These are phyloP conservation scores for Asarcornis scutulata DNA, from an alignment of 2,113 vertebrate species.

Conservation along the genomic window DNA sequence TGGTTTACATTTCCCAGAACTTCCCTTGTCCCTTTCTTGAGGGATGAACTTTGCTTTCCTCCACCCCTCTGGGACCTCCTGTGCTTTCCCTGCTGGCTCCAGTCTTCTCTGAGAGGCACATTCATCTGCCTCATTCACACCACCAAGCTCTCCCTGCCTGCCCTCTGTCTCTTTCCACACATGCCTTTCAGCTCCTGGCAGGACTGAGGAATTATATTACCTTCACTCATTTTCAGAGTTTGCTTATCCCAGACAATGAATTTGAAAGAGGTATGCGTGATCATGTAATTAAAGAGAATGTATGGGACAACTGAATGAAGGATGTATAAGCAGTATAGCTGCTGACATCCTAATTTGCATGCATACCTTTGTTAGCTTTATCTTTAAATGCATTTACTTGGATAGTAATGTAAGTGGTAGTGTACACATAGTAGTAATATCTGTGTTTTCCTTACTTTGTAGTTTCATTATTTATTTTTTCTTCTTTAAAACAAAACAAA, in stretches of 20 bases:
- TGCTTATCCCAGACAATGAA: constrained; percentile 2
- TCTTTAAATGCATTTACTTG: background rate
- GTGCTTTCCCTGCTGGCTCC: background rate
- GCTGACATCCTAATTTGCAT: constrained; percentile 14
- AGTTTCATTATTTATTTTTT: no score
- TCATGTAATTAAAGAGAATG: background rate
- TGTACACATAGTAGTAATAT: background rate
- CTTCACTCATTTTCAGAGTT: background rate
- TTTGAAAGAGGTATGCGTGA: constrained; percentile 34
- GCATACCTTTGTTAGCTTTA: background rate
- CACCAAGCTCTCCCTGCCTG: background rate
- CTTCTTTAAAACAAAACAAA: background rate
- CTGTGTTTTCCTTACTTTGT: background rate
- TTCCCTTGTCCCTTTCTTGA: background rate
- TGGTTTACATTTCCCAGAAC: background rate
- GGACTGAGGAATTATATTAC: background rate
- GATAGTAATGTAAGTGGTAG: background rate
- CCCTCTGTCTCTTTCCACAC: background rate
- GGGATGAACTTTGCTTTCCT: background rate
- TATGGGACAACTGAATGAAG: constrained; percentile 5
- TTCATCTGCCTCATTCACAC: background rate
- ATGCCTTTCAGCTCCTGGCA: background rate
- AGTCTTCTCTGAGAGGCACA: background rate
- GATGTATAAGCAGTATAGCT: constrained; percentile 3
- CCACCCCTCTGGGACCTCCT: background rate